phyloP scores from a whole-genome alignment of 2,888 invertebrate species.

The Heliconius erato region DNA sequence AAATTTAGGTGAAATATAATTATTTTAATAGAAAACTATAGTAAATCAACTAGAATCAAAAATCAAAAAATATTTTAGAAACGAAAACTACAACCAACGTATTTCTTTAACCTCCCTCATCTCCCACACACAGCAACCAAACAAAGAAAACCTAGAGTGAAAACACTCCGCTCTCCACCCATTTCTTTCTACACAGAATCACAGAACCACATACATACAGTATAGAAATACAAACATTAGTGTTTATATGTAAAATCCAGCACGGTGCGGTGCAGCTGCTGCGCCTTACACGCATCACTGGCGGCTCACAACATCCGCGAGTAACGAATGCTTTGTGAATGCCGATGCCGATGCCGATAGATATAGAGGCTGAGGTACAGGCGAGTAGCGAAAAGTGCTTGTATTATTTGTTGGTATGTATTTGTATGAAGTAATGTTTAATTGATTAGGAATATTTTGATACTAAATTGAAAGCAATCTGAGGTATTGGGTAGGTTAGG shows the following conservation, averaged over 20 bases:
- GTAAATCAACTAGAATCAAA: not conserved
- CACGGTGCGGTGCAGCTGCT: slow-evolving; percentile 69
- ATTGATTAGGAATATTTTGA: not conserved
- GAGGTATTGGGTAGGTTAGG: no score
- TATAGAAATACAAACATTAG: slow-evolving; percentile 30
- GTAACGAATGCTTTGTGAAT: slow-evolving; percentile 83
- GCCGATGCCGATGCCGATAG: slow-evolving; percentile 83
- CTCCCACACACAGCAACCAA: no score
- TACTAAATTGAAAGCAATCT: not conserved
- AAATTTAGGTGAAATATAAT: not conserved
- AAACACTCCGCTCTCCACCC: slow-evolving; percentile 7
- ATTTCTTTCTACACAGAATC: not conserved
- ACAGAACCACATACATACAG: not conserved
- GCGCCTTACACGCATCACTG: slow-evolving; percentile 80
- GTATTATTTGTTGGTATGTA: not conserved
- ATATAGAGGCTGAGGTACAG: slow-evolving; percentile 60
- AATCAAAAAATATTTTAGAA: not conserved
- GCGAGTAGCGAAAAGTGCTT: slow-evolving; percentile 51
- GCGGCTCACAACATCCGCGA: slow-evolving; percentile 76
- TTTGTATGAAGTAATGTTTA: not conserved
- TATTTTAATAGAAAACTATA: not conserved
- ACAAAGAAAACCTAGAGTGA: not conserved
- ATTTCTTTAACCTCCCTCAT: not conserved
- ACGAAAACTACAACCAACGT: not conserved
- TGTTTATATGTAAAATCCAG: slow-evolving; percentile 21